phyloP scores from a whole-genome alignment of 2,888 invertebrate genomes.

The Melieria crassipennis region DNA sequence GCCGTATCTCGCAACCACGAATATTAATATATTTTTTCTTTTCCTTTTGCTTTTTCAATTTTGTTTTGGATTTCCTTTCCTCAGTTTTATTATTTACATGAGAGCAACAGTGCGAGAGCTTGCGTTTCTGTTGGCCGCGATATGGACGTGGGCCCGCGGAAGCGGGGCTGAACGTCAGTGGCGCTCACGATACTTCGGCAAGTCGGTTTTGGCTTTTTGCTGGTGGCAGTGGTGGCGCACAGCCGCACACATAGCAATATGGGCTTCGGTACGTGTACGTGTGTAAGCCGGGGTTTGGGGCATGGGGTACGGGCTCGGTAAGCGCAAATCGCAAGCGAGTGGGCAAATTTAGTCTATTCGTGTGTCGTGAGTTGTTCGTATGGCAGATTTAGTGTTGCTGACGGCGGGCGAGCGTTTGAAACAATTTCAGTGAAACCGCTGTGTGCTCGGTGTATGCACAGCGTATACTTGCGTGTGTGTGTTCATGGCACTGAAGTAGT shows the following conservation, averaged over 20 bases:
- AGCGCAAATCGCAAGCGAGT: constrained; percentile 47
- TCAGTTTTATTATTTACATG: constrained; percentile 32
- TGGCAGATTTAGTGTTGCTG: constrained; percentile 26
- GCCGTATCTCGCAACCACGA: constrained; percentile 27
- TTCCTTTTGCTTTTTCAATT: constrained; percentile 26
- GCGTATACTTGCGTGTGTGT: constrained; percentile 1
- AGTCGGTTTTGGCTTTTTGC: constrained; percentile 15
- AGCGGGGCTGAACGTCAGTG: neutral
- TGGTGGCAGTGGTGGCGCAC: constrained; percentile 6
- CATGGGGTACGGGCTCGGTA: constrained; percentile 40
- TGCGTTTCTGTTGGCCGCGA: neutral
- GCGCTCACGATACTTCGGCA: constrained; percentile 27
- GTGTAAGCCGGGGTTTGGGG: constrained; percentile 18
- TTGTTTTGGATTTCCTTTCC: constrained; percentile 38
- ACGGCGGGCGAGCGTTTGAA: constrained; percentile 4
- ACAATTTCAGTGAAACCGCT: constrained; percentile 3
- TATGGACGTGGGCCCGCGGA: constrained; percentile 15
- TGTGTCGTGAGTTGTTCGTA: constrained; percentile 48
- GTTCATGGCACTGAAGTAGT: constrained; percentile 2
- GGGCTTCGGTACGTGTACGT: too few relatives aligned
- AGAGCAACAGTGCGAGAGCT: constrained; percentile 7
- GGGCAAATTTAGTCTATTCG: constrained; percentile 49
- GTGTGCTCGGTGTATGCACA: neutral
- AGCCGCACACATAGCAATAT: neutral
- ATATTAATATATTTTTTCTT: constrained; percentile 20